Evolutionary conservation across 35 echinoderm and acorn worm genomes (phyloP), one percentile per base, ranked within the genome.

Genomic region (Apostichopus parvimensis): DNA sequence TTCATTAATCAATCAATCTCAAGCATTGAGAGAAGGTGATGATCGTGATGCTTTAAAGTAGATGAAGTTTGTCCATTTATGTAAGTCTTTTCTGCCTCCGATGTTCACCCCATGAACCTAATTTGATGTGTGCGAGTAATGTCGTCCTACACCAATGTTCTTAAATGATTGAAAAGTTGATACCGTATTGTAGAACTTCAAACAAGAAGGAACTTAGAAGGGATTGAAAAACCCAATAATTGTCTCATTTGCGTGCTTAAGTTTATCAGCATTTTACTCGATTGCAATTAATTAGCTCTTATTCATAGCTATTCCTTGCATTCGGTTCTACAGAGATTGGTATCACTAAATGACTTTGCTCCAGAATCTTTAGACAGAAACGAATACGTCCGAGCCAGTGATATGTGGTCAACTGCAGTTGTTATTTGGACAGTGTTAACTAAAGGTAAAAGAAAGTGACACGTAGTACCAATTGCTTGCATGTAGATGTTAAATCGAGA

Each of bases 371-470:
- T 79, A 34, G 2, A 79, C n/a, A 79, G 77, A 79, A 9, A 79
- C 52, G 77, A 79, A 79, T 79, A 79, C 52, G 23, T 52, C 11
- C 9, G 22, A 34, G 77, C 77, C 10, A 79, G 77, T 79, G 77
- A 79, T 23, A 52, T 79, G 22, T 79, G 77, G 77, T 79, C 77
- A 4, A 79, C 77, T 34, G 77, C 77, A 25, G 77, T 79, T n/a
- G 23, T 79, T 34, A 79, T 79, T 1, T 79, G 77, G 77, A 23
- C 9, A 79, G 25, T 79, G 15, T 25, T 79, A 34, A 34, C 77
- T 34, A 25, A 79, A 34, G 77, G 77, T 79, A 25, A 79, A 23
- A 20, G 22, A 25, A 25, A 11, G 25, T 52, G 17, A 34, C 28
- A 34, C 28, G 28, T 34, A 34, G 28, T 1, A 5, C 58, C 58